A percentile compares a stretch with the other conserved stretches of the same genome.
Conservation (phyloP, 2,888 invertebrate genomes). For the Trissolcus japonicus region DNA sequence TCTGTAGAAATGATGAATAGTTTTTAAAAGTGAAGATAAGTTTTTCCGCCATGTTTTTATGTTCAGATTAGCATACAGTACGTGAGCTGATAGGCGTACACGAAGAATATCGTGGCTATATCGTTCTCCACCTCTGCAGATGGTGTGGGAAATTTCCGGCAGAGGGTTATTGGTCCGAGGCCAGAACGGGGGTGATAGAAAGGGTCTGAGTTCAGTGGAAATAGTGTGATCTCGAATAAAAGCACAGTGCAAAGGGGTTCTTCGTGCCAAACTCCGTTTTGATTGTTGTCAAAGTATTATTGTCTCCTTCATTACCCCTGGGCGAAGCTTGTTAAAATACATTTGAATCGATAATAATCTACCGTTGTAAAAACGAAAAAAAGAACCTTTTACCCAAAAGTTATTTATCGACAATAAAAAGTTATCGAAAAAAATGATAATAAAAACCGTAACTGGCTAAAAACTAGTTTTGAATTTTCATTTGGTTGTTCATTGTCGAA, state of each 20-base stretch:
- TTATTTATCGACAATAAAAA: too few relatives aligned
- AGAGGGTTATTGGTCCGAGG: slow-evolving; percentile 58
- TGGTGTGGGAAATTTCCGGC: slow-evolving; percentile 52
- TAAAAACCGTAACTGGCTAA: too few relatives aligned
- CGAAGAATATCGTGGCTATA: slow-evolving; percentile 16
- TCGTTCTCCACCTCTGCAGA: slow-evolving; percentile 26
- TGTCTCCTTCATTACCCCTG: slow-evolving; percentile 2
- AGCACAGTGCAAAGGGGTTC: slow-evolving; percentile 34
- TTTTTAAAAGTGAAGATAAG: background rate
- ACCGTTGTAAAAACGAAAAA: too few relatives aligned
- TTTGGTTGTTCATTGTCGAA: too few relatives aligned
- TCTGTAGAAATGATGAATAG: too few relatives aligned
- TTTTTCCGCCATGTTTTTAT: slow-evolving; percentile 26
- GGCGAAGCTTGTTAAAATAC: too few relatives aligned
- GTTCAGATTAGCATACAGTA: slow-evolving; percentile 15
- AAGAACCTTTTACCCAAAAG: too few relatives aligned
- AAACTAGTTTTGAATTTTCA: too few relatives aligned
- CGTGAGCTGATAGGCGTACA: slow-evolving; percentile 21
- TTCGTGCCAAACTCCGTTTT: slow-evolving; percentile 21
- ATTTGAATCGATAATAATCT: too few relatives aligned
- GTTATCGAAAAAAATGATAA: too few relatives aligned
- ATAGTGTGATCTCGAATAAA: slow-evolving; percentile 44
- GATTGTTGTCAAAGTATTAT: slow-evolving; percentile 19
- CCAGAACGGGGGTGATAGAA: slow-evolving; percentile 43
- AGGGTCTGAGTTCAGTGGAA: slow-evolving; percentile 37